Evolutionary conservation across 1,140 invertebrate genomes (phyloP).

Genomic region (Drosophila paulistorum): DNA sequence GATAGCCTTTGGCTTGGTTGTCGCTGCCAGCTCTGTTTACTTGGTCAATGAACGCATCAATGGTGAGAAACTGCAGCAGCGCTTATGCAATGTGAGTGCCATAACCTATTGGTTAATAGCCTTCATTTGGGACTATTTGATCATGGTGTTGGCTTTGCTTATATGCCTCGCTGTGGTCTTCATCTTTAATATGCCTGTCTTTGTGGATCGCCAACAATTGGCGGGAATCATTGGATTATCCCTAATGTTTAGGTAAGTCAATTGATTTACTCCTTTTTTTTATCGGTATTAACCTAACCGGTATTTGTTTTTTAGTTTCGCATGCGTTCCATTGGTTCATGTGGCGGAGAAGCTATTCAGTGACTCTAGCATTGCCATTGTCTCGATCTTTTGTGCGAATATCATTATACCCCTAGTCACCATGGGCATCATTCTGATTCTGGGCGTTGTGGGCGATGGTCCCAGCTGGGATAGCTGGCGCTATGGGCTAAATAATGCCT

Average conservation of each 20-base stretch:
- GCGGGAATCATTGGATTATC: constrained; percentile 85
- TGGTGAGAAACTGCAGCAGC: constrained; percentile 87
- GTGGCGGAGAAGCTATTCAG: constrained; percentile 86
- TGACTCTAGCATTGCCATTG: constrained; percentile 87
- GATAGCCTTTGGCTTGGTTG: constrained; percentile 86
- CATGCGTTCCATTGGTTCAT: constrained; percentile 84
- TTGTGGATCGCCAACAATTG: constrained; percentile 86
- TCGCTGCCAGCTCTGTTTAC: constrained; percentile 85
- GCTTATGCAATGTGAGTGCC: constrained; percentile 85
- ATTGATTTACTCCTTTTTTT: neutral
- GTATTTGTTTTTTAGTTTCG: constrained; percentile 70
- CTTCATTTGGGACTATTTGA: constrained; percentile 85
- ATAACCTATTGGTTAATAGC: constrained; percentile 86
- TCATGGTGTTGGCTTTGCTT: constrained; percentile 84
- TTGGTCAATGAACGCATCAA: constrained; percentile 85
- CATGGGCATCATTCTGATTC: constrained; percentile 85
- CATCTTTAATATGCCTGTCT: constrained; percentile 86
- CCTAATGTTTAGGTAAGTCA: constrained; percentile 84
- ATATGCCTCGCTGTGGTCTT: constrained; percentile 85
- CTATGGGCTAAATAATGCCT: constrained; percentile 85
- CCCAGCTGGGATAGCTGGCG: constrained; percentile 84
- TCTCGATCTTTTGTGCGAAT: constrained; percentile 87
- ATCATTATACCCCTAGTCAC: constrained; percentile 85
- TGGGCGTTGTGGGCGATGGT: constrained; percentile 87
- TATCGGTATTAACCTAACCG: neutral